These are phyloP conservation scores for Hydrocynus forskahlii DNA, from an alignment of 2,797 vertebrate species.

Conservation along the genomic window DNA sequence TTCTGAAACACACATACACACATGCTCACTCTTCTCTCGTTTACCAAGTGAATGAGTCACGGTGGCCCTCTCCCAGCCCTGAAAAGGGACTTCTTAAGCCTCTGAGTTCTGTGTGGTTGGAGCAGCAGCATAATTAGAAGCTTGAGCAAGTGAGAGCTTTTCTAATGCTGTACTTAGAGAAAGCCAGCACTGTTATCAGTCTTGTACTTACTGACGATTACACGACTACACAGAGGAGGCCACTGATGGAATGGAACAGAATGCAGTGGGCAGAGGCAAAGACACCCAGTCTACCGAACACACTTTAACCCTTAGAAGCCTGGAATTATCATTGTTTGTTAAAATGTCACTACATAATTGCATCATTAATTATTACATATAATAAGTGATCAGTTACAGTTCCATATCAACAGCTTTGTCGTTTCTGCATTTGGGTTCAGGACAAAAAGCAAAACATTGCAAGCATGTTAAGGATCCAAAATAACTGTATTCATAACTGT, in stretches of 20 bases:
- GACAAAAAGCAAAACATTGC: too few species aligned
- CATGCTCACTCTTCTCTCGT: slow-evolving; percentile 67
- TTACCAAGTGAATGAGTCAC: slow-evolving; percentile 74
- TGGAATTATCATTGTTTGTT: not conserved
- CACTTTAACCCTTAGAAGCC: slow-evolving; percentile 20
- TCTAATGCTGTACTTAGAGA: slow-evolving; percentile 75
- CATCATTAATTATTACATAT: not conserved
- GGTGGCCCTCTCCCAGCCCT: slow-evolving; percentile 69
- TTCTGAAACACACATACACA: slow-evolving; percentile 63
- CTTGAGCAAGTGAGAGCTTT: slow-evolving; percentile 72
- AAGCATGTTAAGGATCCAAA: too few species aligned
- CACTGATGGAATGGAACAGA: slow-evolving; percentile 53
- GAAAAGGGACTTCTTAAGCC: slow-evolving; percentile 67
- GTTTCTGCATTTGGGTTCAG: not conserved
- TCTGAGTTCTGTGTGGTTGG: slow-evolving; percentile 69
- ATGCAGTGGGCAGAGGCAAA: slow-evolving; percentile 34
- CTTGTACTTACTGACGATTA: slow-evolving; percentile 79
- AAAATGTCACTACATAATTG: not conserved
- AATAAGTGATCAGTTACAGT: not conserved
- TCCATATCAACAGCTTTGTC: not conserved
- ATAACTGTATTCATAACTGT: too few species aligned
- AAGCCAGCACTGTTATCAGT: slow-evolving; percentile 77
- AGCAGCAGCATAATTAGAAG: slow-evolving; percentile 81
- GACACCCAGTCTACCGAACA: slow-evolving; percentile 2
- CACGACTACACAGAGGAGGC: slow-evolving; percentile 62